These are phyloP conservation scores for Stichodactyla helianthus DNA, from an alignment of 64 coral and sea anemone species.

Conservation along the genomic window DNA sequence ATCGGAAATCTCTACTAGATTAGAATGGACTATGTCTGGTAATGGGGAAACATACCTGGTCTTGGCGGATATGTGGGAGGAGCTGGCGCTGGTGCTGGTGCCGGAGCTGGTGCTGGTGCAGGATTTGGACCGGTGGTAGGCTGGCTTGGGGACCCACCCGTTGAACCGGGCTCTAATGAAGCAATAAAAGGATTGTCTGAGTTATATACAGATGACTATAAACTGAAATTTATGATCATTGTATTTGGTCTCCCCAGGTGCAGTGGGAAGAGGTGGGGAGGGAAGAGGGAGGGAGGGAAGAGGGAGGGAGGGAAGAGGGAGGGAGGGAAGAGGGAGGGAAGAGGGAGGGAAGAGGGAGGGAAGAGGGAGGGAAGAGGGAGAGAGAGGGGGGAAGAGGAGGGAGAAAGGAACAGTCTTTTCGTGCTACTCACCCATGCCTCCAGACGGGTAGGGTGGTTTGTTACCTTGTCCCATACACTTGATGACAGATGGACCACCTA, in stretches of 20 bases:
- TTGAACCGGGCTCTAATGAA: neutral
- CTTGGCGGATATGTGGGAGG: constrained; percentile 12
- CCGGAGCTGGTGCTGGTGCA: neutral
- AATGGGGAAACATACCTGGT: constrained; percentile 2
- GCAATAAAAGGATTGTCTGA: too few relatives aligned
- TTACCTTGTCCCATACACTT: constrained; percentile 72
- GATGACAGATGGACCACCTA: constrained; percentile 38
- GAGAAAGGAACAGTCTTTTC: neutral
- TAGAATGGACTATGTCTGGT: too few relatives aligned
- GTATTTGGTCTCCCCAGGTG: too few relatives aligned
- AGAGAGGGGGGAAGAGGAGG: neutral
- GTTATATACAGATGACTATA: too few relatives aligned
- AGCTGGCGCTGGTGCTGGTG: neutral
- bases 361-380: too few relatives aligned
- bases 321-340: too few relatives aligned
- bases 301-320: too few relatives aligned
- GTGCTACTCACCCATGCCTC: constrained; percentile 46
- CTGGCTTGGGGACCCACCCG: neutral
- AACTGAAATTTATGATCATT: too few relatives aligned
- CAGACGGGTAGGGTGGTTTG: constrained; percentile 34
- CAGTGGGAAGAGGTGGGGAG: too few relatives aligned
- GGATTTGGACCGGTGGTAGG: neutral
- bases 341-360: too few relatives aligned
- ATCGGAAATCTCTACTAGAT: too few relatives aligned
- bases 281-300: too few relatives aligned